phyloP scores from a whole-genome alignment of 2,888 invertebrate genomes.

The Bugulina stolonifera region DNA sequence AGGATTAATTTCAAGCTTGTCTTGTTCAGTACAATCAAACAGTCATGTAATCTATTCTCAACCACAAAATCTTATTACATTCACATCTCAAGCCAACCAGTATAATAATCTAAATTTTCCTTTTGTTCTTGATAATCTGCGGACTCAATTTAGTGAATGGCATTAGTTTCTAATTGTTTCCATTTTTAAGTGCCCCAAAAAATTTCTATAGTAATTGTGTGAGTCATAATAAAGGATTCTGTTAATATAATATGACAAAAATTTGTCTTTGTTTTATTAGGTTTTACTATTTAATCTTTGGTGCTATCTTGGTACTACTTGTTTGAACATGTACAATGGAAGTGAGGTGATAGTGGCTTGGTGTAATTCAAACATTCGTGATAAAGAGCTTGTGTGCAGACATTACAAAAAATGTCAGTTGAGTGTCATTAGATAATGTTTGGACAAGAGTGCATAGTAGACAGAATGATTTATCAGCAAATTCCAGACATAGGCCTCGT shows the following conservation, averaged over 20 bases:
- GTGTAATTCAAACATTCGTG: neutral
- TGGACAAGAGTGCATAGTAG: too few relatives aligned
- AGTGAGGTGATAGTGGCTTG: too few relatives aligned
- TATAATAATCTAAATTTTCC: neutral
- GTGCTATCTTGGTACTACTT: neutral
- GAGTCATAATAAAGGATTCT: neutral
- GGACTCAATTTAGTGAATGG: neutral
- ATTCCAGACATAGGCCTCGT: too few relatives aligned
- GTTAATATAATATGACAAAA: neutral
- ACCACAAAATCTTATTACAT: slow-evolving; percentile 9
- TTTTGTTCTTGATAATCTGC: neutral
- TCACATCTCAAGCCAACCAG: neutral
- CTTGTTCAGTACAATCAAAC: slow-evolving; percentile 2
- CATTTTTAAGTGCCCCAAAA: neutral
- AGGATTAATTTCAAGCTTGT: neutral
- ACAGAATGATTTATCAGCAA: too few relatives aligned
- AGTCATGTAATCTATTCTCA: slow-evolving; percentile 21
- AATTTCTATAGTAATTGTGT: neutral
- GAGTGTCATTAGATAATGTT: too few relatives aligned
- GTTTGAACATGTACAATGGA: neutral
- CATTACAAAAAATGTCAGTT: neutral
- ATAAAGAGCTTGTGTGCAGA: too few relatives aligned
- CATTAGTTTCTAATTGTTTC: neutral
- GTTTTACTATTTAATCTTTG: neutral
- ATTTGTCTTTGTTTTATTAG: neutral